phyloP scores from a whole-genome alignment of 2,888 invertebrate genomes.

The Plebejus argus region DNA sequence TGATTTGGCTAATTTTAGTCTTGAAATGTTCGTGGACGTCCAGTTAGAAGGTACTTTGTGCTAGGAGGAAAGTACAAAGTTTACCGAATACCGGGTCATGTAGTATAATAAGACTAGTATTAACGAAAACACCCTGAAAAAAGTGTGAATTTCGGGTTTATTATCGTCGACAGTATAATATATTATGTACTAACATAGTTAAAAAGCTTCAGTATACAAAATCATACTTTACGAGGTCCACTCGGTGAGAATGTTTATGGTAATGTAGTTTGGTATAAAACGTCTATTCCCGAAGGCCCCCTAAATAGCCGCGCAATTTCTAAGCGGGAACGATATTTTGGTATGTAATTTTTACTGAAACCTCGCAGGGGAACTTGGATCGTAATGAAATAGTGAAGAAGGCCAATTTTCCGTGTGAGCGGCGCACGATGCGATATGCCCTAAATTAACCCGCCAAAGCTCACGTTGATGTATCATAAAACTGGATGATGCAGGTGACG shows the following conservation, averaged over 20 bases:
- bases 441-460: constrained; percentile 66
- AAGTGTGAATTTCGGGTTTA: too few relatives aligned
- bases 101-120: too few relatives aligned
- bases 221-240: constrained; percentile 4
- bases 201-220: not conserved
- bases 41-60: too few relatives aligned
- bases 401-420: constrained; percentile 76
- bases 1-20: too few relatives aligned
- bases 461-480: constrained; percentile 54
- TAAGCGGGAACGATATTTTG: constrained; percentile 50
- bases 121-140: too few relatives aligned
- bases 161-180: too few relatives aligned
- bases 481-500: not conserved
- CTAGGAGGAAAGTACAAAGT: too few relatives aligned
- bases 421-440: constrained; percentile 63
- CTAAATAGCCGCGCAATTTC: constrained; percentile 43
- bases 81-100: too few relatives aligned
- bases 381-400: constrained; percentile 70
- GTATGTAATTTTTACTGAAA: constrained; percentile 54
- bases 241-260: constrained; percentile 4
- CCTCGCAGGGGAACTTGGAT: constrained; percentile 66
- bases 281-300: constrained; percentile 28
- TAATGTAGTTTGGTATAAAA: constrained; percentile 20
- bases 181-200: not conserved
- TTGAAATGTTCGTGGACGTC: too few relatives aligned